Base-by-base conservation (phyloP, 2,797 vertebrate genomes). In the Chelon auratus region DNA sequence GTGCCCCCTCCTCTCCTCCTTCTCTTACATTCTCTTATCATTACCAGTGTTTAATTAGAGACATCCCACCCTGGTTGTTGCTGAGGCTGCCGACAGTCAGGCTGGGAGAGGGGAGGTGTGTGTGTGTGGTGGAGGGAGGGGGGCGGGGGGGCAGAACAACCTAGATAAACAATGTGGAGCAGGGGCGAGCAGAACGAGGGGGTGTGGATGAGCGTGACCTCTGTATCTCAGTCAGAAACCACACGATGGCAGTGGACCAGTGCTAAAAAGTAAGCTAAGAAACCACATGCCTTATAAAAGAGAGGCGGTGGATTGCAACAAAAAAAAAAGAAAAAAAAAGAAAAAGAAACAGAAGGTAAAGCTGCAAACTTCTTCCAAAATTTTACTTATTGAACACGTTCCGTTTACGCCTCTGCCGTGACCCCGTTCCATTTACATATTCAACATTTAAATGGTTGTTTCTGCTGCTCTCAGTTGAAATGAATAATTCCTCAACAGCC, bases 41-140 rank as follows among this genome's bases (percentile, higher is more conserved):
- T 93, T 91, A 92, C 83, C 89, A 88, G 78, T 84, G 80, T 92
- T 93, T 93, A 91, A 94, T 94, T 92, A 91, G 78, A 87, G 86
- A 82, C 84, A 83, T 89, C 81, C 83, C 75, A 89, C 86, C 85
- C 81, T 78, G 77, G 70, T 75, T 78, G 81, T 78, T 81, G 69
- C 43, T 54, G 77, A 77, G 61, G 67, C 61, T 72, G 84, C 74
- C 78, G 82, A 86, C 76, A 79, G 77, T 72, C 40, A 67, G 59
- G 50, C 20, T 26, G 43, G 48, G 48, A 24, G 11, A 14, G 7
- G 22, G 59, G 73, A 26, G 24, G 24, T 26, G 24, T 26, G 24
- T 26, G 24, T 26, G 24, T 26, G 24, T 26, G 24, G 24, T 26
- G 30, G 30, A 33, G 30, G 5, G 30, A 1, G 6, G 1, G 30